Evolutionary conservation across 2,797 vertebrate species (phyloP).

Genomic region (Aselliscus stoliczkanus): DNA sequence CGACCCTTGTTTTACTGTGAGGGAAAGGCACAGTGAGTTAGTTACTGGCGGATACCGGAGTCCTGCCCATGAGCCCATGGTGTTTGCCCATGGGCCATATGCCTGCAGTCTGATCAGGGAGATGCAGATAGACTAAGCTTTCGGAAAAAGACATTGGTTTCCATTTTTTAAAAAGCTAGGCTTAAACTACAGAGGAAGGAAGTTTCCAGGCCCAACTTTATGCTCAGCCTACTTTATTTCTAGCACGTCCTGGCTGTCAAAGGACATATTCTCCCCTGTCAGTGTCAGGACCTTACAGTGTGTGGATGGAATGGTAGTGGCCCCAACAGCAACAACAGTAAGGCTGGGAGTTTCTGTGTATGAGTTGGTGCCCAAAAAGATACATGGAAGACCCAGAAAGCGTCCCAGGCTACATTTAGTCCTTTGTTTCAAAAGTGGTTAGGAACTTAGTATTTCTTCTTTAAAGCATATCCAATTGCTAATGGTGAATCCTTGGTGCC

Average conservation of each 20-base stretch:
- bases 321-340: too few species aligned
- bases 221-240: background rate
- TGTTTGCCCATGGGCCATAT: background rate
- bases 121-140: background rate
- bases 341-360: background rate
- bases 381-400: background rate
- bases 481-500: background rate
- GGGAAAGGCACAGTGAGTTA: background rate
- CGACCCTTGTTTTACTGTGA: background rate
- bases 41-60: accelerated
- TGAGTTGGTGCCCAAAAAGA: background rate
- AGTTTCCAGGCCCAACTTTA: background rate
- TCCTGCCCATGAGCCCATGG: background rate
- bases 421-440: background rate
- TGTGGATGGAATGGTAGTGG: background rate
- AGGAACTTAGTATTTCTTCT: background rate
- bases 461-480: background rate
- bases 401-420: background rate
- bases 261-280: background rate
- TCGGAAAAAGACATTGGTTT: background rate
- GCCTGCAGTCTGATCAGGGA: background rate
- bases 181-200: background rate
- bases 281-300: background rate
- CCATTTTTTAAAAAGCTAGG: background rate
- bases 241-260: background rate